Base-by-base conservation (phyloP, 2,888 invertebrate species). In the Biston stratarius region DNA sequence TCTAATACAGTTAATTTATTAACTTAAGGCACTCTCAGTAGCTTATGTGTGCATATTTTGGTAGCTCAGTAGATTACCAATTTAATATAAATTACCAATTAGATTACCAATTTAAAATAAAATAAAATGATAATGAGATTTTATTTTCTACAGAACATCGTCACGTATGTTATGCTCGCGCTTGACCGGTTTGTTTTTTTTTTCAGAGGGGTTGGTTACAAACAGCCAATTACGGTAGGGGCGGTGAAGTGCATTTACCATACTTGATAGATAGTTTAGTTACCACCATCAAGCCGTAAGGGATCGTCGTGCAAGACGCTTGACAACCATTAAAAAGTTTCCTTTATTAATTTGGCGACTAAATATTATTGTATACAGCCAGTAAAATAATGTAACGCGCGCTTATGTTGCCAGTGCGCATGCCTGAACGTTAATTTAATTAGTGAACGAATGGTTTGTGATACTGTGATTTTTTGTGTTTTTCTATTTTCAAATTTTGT, bases 161-260 rank as follows among this genome's bases (percentile, higher is more conserved):
- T 10, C 36, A 36, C 51, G 40, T 7, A 9, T 24, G 15, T 2
- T 11, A 11, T 8, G 36, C 1, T 60, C 59, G 15, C 63, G 34
- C 56, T 68, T 63, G 56, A 40, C 63, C 53, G 9, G 42, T 47
- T 36, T 40, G 67, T n/a, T 45, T 92, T 89, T 92, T 89, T 92
- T 92, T 91, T 87, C 83, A 87, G 83, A 90, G 90, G 92, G 92
- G 92, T 88, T 92, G 91, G 92, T 87, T 90, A 92, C 91, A 93
- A 92, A 92, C 93, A 92, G 85, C 92, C 93, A 92, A 93, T 94
- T 92, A 93, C 87, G 85, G 83, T 78, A 81, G 90, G 90, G 92
- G 91, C 88, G 91, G 87, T 84, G 87, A 65, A 86, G 83, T 88
- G 86, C 89, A 91, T 85, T 90, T 87, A 87, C 83, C 86, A 83